phyloP scores from a whole-genome alignment of 2,888 invertebrate genomes.

The Acleris sparsana region DNA sequence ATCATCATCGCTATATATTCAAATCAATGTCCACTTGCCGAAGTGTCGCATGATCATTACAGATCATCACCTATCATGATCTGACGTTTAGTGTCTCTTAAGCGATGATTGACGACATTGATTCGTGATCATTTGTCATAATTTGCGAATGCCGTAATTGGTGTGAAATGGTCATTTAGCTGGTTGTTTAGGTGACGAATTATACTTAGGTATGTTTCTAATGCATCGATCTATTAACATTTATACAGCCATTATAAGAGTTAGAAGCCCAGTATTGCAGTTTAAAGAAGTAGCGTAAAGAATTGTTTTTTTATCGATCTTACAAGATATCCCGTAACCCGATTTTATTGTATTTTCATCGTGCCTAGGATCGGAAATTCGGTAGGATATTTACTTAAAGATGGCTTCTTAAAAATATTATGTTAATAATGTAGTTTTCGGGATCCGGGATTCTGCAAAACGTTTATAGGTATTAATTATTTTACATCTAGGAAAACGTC shows the following conservation, averaged over 20 bases:
- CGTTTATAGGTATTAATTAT: no score
- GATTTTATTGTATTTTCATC: no score
- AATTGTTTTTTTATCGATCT: no score
- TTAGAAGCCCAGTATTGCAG: no score
- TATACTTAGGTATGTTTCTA: slow-evolving; percentile 1
- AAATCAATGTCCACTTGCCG: slow-evolving; percentile 6
- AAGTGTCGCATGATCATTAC: slow-evolving; percentile 14
- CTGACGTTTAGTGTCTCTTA: slow-evolving; percentile 7
- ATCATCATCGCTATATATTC: neutral
- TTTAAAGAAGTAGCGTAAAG: no score
- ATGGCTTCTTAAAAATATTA: no score
- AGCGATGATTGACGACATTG: slow-evolving; percentile 11
- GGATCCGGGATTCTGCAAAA: no score
- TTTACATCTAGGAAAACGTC: no score
- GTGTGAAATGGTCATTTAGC: slow-evolving; percentile 6
- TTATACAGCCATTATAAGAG: no score
- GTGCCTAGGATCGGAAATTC: no score
- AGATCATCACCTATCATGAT: slow-evolving; percentile 7
- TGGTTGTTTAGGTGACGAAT: neutral
- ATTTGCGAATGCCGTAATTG: slow-evolving; percentile 8
- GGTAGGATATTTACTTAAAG: no score
- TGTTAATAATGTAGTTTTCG: no score
- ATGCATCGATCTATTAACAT: neutral
- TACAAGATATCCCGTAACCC: neutral
- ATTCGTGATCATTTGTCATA: slow-evolving; percentile 17